phyloP scores from a whole-genome alignment of 1,140 invertebrate genomes.

The Cydia strobilella region DNA sequence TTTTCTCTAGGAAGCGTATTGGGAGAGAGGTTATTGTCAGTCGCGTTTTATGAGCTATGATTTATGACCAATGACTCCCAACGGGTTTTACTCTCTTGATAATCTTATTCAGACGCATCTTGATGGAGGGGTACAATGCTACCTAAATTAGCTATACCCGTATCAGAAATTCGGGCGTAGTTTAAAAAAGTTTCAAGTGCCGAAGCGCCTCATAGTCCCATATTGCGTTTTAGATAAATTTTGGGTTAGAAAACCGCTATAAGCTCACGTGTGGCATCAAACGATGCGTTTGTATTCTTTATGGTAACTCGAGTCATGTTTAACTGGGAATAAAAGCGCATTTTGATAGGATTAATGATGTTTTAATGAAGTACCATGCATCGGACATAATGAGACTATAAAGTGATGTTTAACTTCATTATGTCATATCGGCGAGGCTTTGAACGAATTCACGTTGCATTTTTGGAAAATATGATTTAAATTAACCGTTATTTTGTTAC shows the following conservation, averaged over 20 bases:
- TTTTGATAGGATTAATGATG: conserved; percentile 51
- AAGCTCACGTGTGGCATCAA: conserved; percentile 51
- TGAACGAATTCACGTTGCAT: conserved; percentile 1
- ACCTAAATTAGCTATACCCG: conserved; percentile 78
- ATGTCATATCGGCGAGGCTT: conserved; percentile 17
- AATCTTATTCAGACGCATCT: conserved; percentile 75
- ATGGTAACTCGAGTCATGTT: conserved; percentile 44
- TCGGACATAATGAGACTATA: conserved; percentile 25
- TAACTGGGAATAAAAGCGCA: conserved; percentile 43
- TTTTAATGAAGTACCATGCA: conserved; percentile 50
- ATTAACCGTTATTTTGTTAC: neutral
- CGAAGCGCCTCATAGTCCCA: neutral
- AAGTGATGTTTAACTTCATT: conserved; percentile 30
- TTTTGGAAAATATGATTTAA: neutral
- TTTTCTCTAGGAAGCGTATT: conserved; percentile 61
- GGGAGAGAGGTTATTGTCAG: conserved; percentile 73
- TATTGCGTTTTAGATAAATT: conserved; percentile 36
- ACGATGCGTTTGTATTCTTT: conserved; percentile 48
- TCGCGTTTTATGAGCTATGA: conserved; percentile 77
- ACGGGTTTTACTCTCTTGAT: conserved; percentile 73
- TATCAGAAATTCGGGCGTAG: conserved; percentile 47
- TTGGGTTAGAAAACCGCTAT: conserved; percentile 47
- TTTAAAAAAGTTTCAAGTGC: neutral
- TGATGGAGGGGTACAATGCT: conserved; percentile 76
- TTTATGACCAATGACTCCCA: conserved; percentile 79